These are phyloP conservation scores for Poecilia gillii DNA, from an alignment of 2,797 vertebrate genomes.

Conservation along the genomic window DNA sequence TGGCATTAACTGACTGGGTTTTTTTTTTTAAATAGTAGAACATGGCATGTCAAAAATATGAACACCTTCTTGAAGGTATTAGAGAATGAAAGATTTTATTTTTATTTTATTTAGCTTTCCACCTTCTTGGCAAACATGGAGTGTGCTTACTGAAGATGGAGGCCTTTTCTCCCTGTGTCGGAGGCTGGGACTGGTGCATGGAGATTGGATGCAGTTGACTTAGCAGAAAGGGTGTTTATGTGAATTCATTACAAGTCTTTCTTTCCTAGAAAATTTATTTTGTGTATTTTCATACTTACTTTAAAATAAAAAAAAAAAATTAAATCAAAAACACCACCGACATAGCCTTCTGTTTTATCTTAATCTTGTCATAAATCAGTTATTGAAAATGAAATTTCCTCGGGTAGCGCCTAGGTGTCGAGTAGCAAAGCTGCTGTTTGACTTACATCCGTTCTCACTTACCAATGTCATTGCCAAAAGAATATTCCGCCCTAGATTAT, in stretches of 20 bases:
- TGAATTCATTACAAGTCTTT: neutral
- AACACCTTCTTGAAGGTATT: neutral
- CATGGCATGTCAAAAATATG: neutral
- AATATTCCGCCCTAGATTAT: conserved; percentile 5
- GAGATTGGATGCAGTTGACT: neutral
- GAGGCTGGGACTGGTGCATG: neutral
- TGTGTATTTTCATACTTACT: neutral
- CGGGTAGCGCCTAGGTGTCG: neutral
- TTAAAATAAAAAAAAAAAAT: neutral
- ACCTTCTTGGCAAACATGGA: neutral
- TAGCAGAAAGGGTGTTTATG: neutral
- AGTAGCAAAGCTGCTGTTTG: neutral
- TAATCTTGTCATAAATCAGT: neutral
- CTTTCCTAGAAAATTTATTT: neutral
- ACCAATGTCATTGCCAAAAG: neutral
- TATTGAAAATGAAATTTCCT: neutral
- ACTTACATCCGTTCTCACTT: neutral
- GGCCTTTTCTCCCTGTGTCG: neutral
- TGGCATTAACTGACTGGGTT: neutral
- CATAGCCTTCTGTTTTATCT: neutral
- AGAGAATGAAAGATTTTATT: neutral
- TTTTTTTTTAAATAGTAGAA: neutral
- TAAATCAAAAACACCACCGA: neutral
- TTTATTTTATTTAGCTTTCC: neutral
- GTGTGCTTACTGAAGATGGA: neutral